A percentile compares a stretch with the other conserved stretches of the same genome.
These are phyloP conservation scores for Apogon hyalosoma DNA, from an alignment of 2,797 vertebrate genomes.

Conservation along the genomic window DNA sequence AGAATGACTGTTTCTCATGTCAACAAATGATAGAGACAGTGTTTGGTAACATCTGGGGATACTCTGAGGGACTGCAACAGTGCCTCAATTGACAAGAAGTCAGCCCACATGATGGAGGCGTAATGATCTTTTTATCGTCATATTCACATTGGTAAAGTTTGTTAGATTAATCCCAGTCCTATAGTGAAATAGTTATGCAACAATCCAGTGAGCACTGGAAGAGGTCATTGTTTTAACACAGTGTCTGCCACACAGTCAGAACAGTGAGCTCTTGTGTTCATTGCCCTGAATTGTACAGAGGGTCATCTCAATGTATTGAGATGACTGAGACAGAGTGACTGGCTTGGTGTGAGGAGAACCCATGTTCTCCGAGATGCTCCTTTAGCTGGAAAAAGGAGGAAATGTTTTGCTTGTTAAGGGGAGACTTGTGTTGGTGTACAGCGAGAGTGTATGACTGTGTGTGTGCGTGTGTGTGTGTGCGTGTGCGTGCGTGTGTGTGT, in stretches of 20 bases:
- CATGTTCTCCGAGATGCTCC: constrained; percentile 59
- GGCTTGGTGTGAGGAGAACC: constrained; percentile 43
- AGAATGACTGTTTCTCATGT: constrained; percentile 44
- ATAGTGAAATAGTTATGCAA: no score
- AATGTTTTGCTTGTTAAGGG: constrained; percentile 70
- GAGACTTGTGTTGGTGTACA: constrained; percentile 46
- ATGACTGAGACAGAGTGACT: constrained; percentile 9
- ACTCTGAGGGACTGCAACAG: constrained; percentile 5
- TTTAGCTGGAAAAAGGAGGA: constrained; percentile 49
- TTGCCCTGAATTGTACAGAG: not conserved
- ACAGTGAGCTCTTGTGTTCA: not conserved
- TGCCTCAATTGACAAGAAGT: not conserved
- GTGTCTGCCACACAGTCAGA: not conserved
- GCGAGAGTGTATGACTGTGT: not conserved
- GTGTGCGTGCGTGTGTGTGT: constrained; percentile 10
- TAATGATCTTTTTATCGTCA: not conserved
- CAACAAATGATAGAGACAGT: constrained; percentile 45
- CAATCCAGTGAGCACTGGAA: constrained; percentile 3
- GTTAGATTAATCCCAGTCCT: no score
- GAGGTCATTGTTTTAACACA: not conserved
- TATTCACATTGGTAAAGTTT: not conserved
- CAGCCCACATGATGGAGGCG: constrained; percentile 1
- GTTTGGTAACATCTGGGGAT: constrained; percentile 41
- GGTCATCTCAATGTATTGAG: constrained; percentile 9
- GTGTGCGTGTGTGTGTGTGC: constrained; percentile 4